Percentiles rank a stretch among this genome's conserved stretches.
Conservation (phyloP, 2,888 invertebrate species). For the Hypselothyrea guttata region DNA sequence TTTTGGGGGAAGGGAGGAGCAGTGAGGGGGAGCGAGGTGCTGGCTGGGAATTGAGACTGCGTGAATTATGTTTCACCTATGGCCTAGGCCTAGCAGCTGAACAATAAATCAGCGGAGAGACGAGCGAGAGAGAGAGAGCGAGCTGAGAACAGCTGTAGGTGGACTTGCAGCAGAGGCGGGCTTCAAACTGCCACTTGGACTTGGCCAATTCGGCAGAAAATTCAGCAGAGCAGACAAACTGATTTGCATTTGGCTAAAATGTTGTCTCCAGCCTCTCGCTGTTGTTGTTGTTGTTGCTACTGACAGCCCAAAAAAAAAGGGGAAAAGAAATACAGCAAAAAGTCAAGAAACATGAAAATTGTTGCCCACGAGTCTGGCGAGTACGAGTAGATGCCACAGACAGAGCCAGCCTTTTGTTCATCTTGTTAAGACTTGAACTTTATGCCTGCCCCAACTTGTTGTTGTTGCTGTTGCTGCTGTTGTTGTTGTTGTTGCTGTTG, state of each 20-base stretch:
- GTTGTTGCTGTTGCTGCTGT: constrained; percentile 42
- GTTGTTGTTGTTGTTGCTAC: constrained; percentile 49
- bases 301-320: constrained; percentile 44
- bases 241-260: constrained; percentile 63
- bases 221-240: constrained; percentile 51
- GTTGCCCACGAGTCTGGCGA: constrained; percentile 78
- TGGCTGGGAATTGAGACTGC: constrained; percentile 19
- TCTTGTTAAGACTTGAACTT: constrained; percentile 75
- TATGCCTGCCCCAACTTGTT: constrained; percentile 54
- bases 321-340: constrained; percentile 8
- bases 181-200: constrained; percentile 19
- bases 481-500: constrained; percentile 40
- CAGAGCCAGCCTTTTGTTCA: constrained; percentile 60
- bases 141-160: constrained; percentile 32
- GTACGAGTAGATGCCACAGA: constrained; percentile 39
- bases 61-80: constrained; percentile 62
- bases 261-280: too few species aligned
- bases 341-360: constrained; percentile 66
- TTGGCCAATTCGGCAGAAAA: constrained; percentile 66
- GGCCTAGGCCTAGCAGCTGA: constrained; percentile 45
- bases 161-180: constrained; percentile 45
- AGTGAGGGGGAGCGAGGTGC: constrained; percentile 2
- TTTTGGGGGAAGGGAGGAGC: too few species aligned
- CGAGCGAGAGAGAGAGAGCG: constrained; percentile 1
- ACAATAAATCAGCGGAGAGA: constrained; percentile 59